Evolutionary conservation across 1,140 invertebrate genomes (phyloP).

Genomic region (Hycleus cichorii): DNA sequence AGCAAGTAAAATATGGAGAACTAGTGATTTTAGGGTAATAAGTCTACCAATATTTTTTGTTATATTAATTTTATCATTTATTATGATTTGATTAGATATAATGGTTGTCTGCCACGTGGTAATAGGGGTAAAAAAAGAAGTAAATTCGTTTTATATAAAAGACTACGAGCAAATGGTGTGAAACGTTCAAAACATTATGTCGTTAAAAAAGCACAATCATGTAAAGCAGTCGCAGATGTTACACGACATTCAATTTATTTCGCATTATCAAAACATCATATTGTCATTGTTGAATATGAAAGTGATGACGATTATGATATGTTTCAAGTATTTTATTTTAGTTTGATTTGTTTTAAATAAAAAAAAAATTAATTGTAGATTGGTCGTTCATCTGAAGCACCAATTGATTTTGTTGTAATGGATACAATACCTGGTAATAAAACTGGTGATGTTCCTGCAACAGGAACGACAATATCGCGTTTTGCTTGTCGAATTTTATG

Average conservation of each 20-base stretch:
- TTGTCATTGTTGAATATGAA: constrained; percentile 95
- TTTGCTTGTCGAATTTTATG: constrained; percentile 97
- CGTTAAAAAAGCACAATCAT: constrained; percentile 82
- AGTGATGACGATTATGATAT: constrained; percentile 93
- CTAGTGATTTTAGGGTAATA: constrained; percentile 85
- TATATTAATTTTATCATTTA: constrained; percentile 95
- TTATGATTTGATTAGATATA: constrained; percentile 89
- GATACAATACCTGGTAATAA: constrained; percentile 86
- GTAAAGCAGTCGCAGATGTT: constrained; percentile 85
- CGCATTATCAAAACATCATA: constrained; percentile 90
- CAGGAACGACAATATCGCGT: constrained; percentile 92
- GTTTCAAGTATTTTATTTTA: constrained; percentile 76
- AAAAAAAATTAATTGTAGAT: constrained; percentile 84
- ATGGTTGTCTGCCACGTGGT: constrained; percentile 87
- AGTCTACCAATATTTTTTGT: constrained; percentile 46
- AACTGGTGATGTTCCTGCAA: constrained; percentile 63
- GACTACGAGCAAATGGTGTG: constrained; percentile 82
- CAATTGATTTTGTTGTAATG: constrained; percentile 99
- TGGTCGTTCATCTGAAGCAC: constrained; percentile 92
- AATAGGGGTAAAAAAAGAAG: constrained; percentile 86
- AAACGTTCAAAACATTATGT: constrained; percentile 92
- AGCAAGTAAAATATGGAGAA: constrained; percentile 82
- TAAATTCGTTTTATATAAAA: constrained; percentile 87
- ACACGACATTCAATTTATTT: constrained; percentile 95
- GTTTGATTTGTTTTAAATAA: constrained; percentile 32